Base-by-base conservation (phyloP, 1,140 invertebrate species). In the Polyergus mexicanus region DNA sequence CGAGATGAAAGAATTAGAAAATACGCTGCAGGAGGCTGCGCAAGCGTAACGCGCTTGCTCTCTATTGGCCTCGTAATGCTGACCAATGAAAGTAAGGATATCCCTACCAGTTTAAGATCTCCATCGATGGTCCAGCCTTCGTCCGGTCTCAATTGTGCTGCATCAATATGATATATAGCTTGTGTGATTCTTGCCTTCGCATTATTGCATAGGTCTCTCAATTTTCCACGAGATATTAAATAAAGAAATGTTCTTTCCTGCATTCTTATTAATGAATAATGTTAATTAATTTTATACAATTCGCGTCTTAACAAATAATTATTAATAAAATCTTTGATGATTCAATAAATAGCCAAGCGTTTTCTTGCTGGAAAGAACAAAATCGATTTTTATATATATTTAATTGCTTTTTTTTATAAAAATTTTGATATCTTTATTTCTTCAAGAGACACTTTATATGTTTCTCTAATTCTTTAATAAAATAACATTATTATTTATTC, bases 111-210 rank as follows among this genome's bases (percentile, higher is more conserved):
- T 32, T 28, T 13, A 35, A 56, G 11, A 85, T 77, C 66, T 74
- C 60, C 83, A 69, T 87, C 76, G 85, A 69, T 92, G 94, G 93
- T 94, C 93, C 94, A 93, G 93, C 94, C 94, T 94, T 90, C 66
- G 35, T 72, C 47, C 13, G 44, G 51, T 81, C 5, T 71, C 51
- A 81, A 81, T 81, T 58, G n/a, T n/a, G 10, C 8, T 11, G 22
- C 10, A 54, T 76, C 62, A 13, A 54, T 69, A 8, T 38, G 3
- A 44, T 63, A 77, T 47, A 32, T n/a, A 25, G 32, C 25, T 62
- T 75, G n/a, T 25, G 7, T 7, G 8, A n/a, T n/a, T n/a, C 41
- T 4, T 51, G 22, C 13, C 16, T 19, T 66, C 1, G 54, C 25
- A 28, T 22, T 13, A 47, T 8, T 28, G 3, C 19, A n/a, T 22